Conservation (phyloP, 2,888 invertebrate genomes). For the Osedax frankpressi region DNA sequence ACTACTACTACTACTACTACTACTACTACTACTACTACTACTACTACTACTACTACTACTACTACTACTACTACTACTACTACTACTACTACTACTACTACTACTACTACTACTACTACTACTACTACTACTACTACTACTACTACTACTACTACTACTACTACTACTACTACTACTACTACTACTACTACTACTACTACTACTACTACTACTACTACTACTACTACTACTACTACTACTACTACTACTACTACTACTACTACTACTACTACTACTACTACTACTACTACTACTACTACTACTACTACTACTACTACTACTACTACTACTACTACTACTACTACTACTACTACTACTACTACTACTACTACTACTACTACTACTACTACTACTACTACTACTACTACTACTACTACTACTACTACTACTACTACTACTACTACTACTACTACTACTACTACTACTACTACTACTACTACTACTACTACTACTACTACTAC, state of each 20-base stretch:
- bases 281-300: not conserved
- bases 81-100: not conserved
- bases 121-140: not conserved
- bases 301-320: not conserved
- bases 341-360: not conserved
- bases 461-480: not conserved
- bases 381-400: not conserved
- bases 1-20: not conserved
- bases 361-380: not conserved
- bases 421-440: not conserved
- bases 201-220: not conserved
- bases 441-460: not conserved
- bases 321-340: not conserved
- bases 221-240: not conserved
- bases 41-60: not conserved
- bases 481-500: not conserved
- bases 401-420: not conserved
- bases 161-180: not conserved
- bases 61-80: not conserved
- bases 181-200: not conserved
- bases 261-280: not conserved
- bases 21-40: not conserved
- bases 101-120: not conserved
- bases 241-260: not conserved
- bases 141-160: not conserved